phyloP scores from a whole-genome alignment of 2,113 vertebrate species.

The Oncorhynchus gorbuscha region DNA sequence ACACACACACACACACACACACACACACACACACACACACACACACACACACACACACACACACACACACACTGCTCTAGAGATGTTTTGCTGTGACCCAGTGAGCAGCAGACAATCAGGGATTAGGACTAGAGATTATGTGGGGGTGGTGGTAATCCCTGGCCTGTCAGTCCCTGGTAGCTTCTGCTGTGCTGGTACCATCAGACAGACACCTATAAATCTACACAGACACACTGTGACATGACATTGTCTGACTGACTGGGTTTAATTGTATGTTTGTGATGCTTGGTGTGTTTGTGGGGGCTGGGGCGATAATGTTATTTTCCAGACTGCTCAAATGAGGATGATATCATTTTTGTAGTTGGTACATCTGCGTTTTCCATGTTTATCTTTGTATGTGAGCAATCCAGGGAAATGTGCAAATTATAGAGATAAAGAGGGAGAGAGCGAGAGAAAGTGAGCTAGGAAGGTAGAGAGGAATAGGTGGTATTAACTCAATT shows the following conservation, averaged over 20 bases:
- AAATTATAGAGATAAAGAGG: background rate
- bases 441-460: background rate
- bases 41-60: no score
- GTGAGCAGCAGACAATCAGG: background rate
- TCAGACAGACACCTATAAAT: background rate
- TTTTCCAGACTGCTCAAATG: background rate
- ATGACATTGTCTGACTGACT: background rate
- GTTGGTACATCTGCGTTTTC: no score
- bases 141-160: background rate
- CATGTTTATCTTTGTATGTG: no score
- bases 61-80: background rate
- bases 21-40: background rate
- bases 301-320: no score
- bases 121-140: slow-evolving; percentile 7
- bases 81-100: background rate
- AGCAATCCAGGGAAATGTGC: background rate
- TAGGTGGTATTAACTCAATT: slow-evolving; percentile 1
- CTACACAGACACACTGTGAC: background rate
- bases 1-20: background rate
- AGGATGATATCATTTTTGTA: background rate
- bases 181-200: no score
- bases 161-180: background rate
- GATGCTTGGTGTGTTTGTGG: background rate
- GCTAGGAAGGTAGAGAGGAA: background rate
- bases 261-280: background rate